phyloP scores from a whole-genome alignment of 1,140 invertebrate species.

The Periplaneta americana region DNA sequence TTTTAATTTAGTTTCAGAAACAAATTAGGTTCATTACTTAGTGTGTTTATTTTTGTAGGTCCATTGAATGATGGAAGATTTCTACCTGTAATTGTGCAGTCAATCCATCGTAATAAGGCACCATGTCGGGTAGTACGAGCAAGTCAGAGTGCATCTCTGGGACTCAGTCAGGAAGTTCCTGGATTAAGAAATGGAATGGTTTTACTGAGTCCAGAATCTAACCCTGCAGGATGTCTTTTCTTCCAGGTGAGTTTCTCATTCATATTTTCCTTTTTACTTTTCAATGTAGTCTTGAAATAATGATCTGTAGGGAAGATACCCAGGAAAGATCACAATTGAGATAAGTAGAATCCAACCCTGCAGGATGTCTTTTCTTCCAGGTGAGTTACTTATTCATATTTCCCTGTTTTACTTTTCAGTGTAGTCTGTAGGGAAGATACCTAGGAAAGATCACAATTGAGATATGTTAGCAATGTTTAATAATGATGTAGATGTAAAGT shows the following conservation, averaged over 20 bases:
- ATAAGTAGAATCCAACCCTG: constrained; percentile 49
- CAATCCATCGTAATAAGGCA: constrained; percentile 86
- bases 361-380: constrained; percentile 72
- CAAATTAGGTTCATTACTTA: too few relatives aligned
- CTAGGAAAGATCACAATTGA: too few relatives aligned
- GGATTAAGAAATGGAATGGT: constrained; percentile 81
- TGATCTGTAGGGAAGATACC: too few relatives aligned
- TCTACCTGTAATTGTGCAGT: constrained; percentile 67
- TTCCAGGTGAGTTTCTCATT: constrained; percentile 65
- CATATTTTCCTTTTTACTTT: too few relatives aligned
- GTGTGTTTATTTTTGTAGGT: constrained; percentile 43
- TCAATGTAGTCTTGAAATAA: too few relatives aligned
- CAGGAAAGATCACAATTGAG: too few relatives aligned
- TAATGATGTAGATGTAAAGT: too few relatives aligned
- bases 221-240: constrained; percentile 64
- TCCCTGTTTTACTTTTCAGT: too few relatives aligned
- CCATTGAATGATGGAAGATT: constrained; percentile 81
- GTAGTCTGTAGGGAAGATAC: too few relatives aligned
- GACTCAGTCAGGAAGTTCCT: constrained; percentile 58
- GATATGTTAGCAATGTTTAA: too few relatives aligned
- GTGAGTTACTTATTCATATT: too few relatives aligned
- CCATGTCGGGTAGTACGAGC: constrained; percentile 81
- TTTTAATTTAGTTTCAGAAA: too few relatives aligned
- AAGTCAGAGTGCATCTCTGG: constrained; percentile 86
- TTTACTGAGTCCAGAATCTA: constrained; percentile 46